Conservation (phyloP, 2,113 vertebrate species). For the Orthonyx spaldingii region DNA sequence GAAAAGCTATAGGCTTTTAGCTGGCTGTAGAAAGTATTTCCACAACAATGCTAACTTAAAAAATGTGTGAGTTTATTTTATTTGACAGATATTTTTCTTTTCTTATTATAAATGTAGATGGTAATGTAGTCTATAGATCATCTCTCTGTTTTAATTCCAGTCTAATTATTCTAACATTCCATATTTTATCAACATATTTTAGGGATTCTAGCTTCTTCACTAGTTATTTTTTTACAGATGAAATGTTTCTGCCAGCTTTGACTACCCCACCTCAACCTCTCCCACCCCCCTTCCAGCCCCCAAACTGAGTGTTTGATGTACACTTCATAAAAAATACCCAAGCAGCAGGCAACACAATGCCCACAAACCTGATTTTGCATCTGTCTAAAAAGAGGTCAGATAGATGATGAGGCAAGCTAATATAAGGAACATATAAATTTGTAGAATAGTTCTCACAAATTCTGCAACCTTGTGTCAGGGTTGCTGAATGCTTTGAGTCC, state of each 20-base stretch:
- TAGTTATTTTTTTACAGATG: background rate
- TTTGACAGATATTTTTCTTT: background rate
- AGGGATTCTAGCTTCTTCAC: background rate
- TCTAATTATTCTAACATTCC: background rate
- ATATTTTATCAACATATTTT: background rate
- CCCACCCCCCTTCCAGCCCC: accelerated
- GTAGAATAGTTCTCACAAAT: background rate
- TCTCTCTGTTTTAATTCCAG: background rate
- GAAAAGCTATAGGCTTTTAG: background rate
- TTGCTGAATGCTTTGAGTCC: background rate
- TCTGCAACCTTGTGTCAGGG: background rate
- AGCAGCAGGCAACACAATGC: background rate
- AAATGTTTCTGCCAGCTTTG: background rate
- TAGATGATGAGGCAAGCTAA: background rate
- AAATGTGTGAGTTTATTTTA: background rate
- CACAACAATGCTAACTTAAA: background rate
- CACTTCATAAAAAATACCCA: background rate
- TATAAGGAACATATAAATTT: background rate
- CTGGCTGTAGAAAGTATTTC: background rate
- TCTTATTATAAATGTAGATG: background rate
- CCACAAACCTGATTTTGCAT: background rate
- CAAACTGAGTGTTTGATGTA: background rate
- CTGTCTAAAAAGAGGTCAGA: background rate
- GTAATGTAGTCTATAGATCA: background rate
- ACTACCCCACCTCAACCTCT: background rate